phyloP scores from a whole-genome alignment of 2,797 vertebrate species.

The Margarornis squamiger region DNA sequence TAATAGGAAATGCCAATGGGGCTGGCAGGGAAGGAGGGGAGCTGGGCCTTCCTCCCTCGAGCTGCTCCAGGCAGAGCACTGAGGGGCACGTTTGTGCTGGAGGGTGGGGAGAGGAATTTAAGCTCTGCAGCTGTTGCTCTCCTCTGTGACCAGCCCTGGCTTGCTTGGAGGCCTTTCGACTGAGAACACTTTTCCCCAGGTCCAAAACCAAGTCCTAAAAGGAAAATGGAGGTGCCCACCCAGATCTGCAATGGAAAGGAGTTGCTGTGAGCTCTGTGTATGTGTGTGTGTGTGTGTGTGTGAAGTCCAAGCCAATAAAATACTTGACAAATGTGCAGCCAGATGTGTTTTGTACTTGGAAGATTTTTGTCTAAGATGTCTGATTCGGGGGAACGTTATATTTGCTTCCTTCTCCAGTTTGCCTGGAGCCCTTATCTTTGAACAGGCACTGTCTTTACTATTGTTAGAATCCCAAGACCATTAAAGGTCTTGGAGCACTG shows the following conservation, averaged over 20 bases:
- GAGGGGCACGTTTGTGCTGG: neutral
- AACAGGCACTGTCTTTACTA: neutral
- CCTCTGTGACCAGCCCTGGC: neutral
- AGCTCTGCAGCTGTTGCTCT: constrained; percentile 37
- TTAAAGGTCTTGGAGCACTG: neutral
- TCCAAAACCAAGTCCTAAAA: neutral
- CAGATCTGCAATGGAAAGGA: neutral
- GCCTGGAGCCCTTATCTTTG: neutral
- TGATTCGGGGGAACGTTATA: neutral
- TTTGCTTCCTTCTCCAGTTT: neutral
- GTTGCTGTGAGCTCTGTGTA: neutral
- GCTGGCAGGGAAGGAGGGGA: neutral
- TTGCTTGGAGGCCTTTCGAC: neutral
- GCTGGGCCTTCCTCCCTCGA: neutral
- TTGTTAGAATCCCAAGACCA: neutral
- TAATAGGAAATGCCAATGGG: neutral
- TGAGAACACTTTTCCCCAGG: neutral
- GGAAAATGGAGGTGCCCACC: neutral
- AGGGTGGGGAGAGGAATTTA: constrained; percentile 12
- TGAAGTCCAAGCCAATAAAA: neutral
- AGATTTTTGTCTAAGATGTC: neutral
- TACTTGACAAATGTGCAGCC: neutral
- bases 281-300: neutral
- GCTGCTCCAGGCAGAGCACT: neutral
- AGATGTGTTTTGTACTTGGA: neutral